Evolutionary conservation across 2,113 vertebrate genomes (phyloP), one percentile per base, ranked within the genome.

Genomic region (Natator depressus): DNA sequence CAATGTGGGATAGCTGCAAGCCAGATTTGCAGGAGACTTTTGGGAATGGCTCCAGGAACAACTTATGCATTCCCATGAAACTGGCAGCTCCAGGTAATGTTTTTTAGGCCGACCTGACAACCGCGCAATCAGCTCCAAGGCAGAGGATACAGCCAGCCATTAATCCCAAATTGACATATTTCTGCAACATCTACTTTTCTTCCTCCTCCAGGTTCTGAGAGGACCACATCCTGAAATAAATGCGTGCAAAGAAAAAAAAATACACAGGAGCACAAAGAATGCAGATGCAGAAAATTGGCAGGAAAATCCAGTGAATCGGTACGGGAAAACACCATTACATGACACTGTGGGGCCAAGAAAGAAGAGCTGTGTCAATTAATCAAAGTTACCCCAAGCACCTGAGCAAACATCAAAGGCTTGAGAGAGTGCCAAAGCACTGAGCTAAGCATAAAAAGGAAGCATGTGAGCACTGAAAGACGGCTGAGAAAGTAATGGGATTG

Each of bases 81-180:
- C 96, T 95, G 85, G 81, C 92, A 96, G 94, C 85, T 94, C 93
- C 6, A 93, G 96, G 94, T 89, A 95, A 95, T 90, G 94, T 95
- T 94, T 59, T 97, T 95, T 90, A 96, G 97, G 95, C 96, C 96
- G 96, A 94, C 95, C 81, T 96, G 95, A 96, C 96, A 97, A 96
- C 93, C 85, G 94, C 96, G 92, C 94, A 93, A 96, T 97, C 95
- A 97, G 91, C 90, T 96, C 92, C 94, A 91, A 93, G 93, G 80
- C 59, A 42, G 89, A 95, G 84, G 87, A 94, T 76, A 75, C 35
- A 59, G 87, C 78, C 91, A 88, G 87, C 92, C 94, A 84, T 92
- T 0, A 0, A 96, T 97, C 95, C 87, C 96, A 97, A 88, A 91
- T 90, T 87, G 93, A 92, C 95, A 96, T 75, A 95, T 94, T 92